Evolutionary conservation across 2,797 vertebrate species (phyloP).

Genomic region (Trachurus trachurus): DNA sequence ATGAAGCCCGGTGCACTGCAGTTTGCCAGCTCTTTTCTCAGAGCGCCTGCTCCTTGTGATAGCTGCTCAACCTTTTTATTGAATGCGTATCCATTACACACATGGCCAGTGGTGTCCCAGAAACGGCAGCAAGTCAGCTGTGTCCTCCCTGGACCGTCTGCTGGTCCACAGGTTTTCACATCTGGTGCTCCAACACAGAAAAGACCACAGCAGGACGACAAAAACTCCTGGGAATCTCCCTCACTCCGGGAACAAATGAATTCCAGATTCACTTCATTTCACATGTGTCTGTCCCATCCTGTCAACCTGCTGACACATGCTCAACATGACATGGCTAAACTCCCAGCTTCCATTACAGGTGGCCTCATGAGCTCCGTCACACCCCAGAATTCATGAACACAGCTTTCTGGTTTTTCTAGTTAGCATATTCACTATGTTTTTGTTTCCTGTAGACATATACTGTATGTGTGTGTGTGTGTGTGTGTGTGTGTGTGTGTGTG

Average conservation of each 20-base stretch:
- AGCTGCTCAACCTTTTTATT: constrained; percentile 64
- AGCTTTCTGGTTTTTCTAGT: constrained; percentile 34
- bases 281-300: constrained; percentile 35
- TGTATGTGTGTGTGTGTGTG: background rate
- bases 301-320: constrained; percentile 38
- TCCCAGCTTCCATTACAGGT: constrained; percentile 54
- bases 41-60: constrained; percentile 49
- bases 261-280: constrained; percentile 63
- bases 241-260: constrained; percentile 48
- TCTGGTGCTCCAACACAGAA: constrained; percentile 47
- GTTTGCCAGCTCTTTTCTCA: constrained; percentile 46
- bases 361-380: constrained; percentile 29
- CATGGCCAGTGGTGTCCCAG: constrained; percentile 43
- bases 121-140: constrained; percentile 57
- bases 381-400: constrained; percentile 54
- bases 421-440: constrained; percentile 69
- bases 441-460: constrained; percentile 52
- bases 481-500: constrained; percentile 27
- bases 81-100: constrained; percentile 71
- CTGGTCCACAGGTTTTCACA: constrained; percentile 70
- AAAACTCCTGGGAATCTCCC: constrained; percentile 45
- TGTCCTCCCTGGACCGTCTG: constrained; percentile 55
- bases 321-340: constrained; percentile 41
- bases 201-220: constrained; percentile 14
- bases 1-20: constrained; percentile 5